Evolutionary conservation across 2,888 invertebrate species (phyloP).

Genomic region (Morpho achilles): DNA sequence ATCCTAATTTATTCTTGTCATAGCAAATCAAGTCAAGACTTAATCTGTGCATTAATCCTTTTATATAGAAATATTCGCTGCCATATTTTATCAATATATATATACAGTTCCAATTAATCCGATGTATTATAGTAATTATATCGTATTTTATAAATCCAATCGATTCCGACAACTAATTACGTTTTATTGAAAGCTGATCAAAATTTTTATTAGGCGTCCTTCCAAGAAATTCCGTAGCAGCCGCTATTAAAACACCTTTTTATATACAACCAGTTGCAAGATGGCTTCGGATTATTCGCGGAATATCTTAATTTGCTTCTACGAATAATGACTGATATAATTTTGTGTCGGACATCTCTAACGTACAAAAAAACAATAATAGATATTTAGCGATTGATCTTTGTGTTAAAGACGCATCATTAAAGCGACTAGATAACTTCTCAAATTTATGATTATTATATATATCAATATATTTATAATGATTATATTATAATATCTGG

Average conservation of each 20-base stretch:
- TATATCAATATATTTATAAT: too few relatives aligned
- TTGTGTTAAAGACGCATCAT: too few relatives aligned
- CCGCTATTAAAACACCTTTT: constrained; percentile 22
- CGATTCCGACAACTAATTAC: constrained; percentile 23
- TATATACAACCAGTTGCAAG: constrained; percentile 14
- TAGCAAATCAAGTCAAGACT: too few relatives aligned
- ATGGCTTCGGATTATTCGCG: constrained; percentile 32
- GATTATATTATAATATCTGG: too few relatives aligned
- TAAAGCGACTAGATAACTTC: too few relatives aligned
- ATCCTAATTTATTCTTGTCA: too few relatives aligned
- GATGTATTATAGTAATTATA: constrained; percentile 6
- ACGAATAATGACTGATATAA: constrained; percentile 18
- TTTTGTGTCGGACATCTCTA: constrained; percentile 14
- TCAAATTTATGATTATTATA: too few relatives aligned
- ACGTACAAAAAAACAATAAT: neutral
- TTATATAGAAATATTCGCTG: too few relatives aligned
- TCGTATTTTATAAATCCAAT: constrained; percentile 8
- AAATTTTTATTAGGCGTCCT: constrained; percentile 30
- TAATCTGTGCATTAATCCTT: too few relatives aligned
- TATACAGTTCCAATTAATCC: constrained; percentile 3
- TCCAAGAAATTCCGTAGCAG: constrained; percentile 24
- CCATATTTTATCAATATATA: too few relatives aligned
- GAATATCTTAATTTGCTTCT: constrained; percentile 32
- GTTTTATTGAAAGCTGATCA: constrained; percentile 25
- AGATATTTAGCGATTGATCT: neutral